phyloP scores from a whole-genome alignment of 2,888 invertebrate genomes.

The Mythimna vitellina region DNA sequence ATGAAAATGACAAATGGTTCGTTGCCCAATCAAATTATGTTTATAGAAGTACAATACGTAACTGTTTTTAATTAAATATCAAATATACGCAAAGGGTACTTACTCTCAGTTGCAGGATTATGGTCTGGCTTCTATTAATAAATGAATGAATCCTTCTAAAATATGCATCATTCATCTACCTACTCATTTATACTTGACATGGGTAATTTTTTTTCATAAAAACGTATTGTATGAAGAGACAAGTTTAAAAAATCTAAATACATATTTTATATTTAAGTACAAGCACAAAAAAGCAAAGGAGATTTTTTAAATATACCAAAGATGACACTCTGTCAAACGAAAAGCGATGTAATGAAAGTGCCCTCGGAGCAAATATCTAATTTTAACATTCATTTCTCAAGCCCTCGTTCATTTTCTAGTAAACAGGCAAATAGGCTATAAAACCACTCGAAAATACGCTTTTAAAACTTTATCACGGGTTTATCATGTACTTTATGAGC shows the following conservation, averaged over 20 bases:
- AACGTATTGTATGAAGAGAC: neutral
- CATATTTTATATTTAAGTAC: neutral
- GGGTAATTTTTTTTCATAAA: neutral
- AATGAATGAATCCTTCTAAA: slow-evolving; percentile 11
- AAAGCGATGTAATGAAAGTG: slow-evolving; percentile 55
- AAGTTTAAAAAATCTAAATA: slow-evolving; percentile 3
- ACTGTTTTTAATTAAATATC: slow-evolving; percentile 41
- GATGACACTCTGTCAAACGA: slow-evolving; percentile 47
- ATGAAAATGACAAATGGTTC: slow-evolving; percentile 68
- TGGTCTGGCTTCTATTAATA: neutral
- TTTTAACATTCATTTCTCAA: slow-evolving; percentile 61
- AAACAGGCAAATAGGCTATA: slow-evolving; percentile 65
- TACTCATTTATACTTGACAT: neutral
- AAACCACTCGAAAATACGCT: slow-evolving; percentile 62
- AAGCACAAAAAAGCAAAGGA: slow-evolving; percentile 21
- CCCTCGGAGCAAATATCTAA: slow-evolving; percentile 54
- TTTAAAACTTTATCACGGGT: slow-evolving; percentile 67
- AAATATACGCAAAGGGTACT: neutral
- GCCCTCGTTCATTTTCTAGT: slow-evolving; percentile 57
- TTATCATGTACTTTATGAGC: slow-evolving; percentile 62
- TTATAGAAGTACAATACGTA: slow-evolving; percentile 50
- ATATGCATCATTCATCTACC: slow-evolving; percentile 1
- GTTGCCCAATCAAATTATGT: slow-evolving; percentile 58
- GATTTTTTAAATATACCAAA: slow-evolving; percentile 15
- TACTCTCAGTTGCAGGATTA: neutral